Base-by-base conservation (phyloP, 53 echinoderm and acorn worm species). In the Crossaster papposus region DNA sequence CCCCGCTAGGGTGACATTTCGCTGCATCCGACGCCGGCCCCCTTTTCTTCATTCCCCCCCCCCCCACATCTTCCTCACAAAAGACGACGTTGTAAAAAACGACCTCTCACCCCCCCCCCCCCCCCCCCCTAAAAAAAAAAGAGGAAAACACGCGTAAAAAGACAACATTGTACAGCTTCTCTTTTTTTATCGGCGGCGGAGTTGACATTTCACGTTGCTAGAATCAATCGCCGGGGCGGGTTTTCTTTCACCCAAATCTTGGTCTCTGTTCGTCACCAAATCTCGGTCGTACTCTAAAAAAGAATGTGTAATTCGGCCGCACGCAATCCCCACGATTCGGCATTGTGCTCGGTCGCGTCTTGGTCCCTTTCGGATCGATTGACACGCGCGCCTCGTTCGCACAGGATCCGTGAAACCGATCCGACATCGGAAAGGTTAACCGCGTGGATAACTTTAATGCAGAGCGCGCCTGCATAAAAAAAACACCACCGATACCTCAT, bases 1-100 rank as follows among this genome's bases (percentile, higher is more conserved):
- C 74, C 51, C 51, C 72, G 53, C 72, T 53, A 35, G 51, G 72
- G 32, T 85, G 85, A 85, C 85, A 73, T 85, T 85, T 85, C 51
- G 77, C 50, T 18, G 79, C 51, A 79, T 79, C 53, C 72, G 74
- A 85, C 33, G n/a, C 51, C 51, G 34, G 22, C 74, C 54, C 53
- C 71, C 74, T 72, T 35, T 36, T 36, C 55, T 23, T 37, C 18
- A 20, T 38, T 51, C 13, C 9, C 51, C 5, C 74, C 72, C 63
- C 62, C 30, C 30, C 35, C 24, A 18, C 30, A 50, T 51, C 13
- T 23, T 79, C 32, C 54, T 30, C 54, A 72, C 54, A 72, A 72
- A 72, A 73, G 74, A 85, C 53, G 54, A 73, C 37, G 55, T 65
- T 2, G 70, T 38, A 83, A 65, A 83, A 70, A 83, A 50, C 36